A percentile compares a stretch with the other conserved stretches of the same genome.
phyloP scores from a whole-genome alignment of 2,888 invertebrate genomes.

The Brachylomia viminalis region DNA sequence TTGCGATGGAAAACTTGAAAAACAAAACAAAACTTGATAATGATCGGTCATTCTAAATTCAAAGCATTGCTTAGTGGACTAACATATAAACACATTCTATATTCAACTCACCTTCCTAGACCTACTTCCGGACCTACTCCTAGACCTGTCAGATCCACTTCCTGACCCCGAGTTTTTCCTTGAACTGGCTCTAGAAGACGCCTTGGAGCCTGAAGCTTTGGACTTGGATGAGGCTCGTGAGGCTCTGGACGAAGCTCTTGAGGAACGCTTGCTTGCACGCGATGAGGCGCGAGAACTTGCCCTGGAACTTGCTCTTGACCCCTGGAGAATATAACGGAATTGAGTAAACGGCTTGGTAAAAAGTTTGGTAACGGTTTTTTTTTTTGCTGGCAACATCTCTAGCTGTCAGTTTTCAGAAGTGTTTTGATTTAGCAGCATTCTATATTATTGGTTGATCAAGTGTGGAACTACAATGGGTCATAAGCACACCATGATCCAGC shows the following conservation, averaged over 20 bases:
- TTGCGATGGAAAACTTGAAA: neutral
- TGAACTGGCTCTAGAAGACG: constrained; percentile 81
- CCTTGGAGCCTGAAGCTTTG: constrained; percentile 80
- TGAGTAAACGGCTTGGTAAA: neutral
- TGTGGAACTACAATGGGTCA: neutral
- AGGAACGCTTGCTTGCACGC: constrained; percentile 68
- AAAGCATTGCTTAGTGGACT: too few species aligned
- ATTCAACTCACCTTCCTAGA: constrained; percentile 78
- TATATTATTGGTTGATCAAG: neutral
- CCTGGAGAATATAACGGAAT: constrained; percentile 67
- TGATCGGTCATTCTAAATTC: neutral
- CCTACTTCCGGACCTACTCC: constrained; percentile 83
- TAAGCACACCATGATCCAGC: neutral
- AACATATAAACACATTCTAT: neutral
- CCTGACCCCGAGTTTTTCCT: constrained; percentile 78
- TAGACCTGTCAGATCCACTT: constrained; percentile 82
- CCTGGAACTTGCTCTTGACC: constrained; percentile 80
- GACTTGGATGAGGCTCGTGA: constrained; percentile 74
- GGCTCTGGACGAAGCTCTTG: constrained; percentile 69
- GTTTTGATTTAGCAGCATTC: neutral
- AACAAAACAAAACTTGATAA: neutral
- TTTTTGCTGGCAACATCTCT: neutral
- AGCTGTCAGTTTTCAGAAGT: neutral
- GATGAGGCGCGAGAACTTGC: constrained; percentile 82
- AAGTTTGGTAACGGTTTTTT: neutral